phyloP scores from a whole-genome alignment of 2,797 vertebrate species.

The Pipistrellus nathusii region DNA sequence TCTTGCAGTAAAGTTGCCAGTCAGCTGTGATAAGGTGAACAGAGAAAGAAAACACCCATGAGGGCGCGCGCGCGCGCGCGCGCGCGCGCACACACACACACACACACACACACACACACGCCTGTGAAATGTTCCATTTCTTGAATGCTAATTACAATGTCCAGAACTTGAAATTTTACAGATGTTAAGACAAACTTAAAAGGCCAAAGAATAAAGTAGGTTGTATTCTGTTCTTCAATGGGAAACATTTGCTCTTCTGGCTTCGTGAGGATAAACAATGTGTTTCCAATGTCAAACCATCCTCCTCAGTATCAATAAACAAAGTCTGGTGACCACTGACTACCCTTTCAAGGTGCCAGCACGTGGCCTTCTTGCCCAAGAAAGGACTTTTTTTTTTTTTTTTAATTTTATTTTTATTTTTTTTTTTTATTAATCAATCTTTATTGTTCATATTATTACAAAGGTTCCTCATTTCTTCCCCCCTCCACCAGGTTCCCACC shows the following conservation, averaged over 20 bases:
- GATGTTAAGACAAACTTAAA: constrained; percentile 58
- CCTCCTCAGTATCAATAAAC: constrained; percentile 9
- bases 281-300: constrained; percentile 36
- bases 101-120: too few species aligned
- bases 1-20: neutral
- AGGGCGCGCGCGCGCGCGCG: neutral
- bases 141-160: constrained; percentile 50
- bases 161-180: constrained; percentile 66
- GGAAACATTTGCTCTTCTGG: constrained; percentile 64
- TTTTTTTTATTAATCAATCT: too few species aligned
- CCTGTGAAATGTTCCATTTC: constrained; percentile 47
- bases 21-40: neutral
- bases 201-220: constrained; percentile 64
- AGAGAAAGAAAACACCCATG: neutral
- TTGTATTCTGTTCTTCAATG: constrained; percentile 50
- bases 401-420: too few species aligned
- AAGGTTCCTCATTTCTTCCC: too few species aligned
- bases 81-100: neutral
- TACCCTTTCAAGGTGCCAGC: neutral
- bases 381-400: constrained; percentile 4
- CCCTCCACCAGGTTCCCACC: too few species aligned
- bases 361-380: neutral
- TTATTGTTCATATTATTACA: too few species aligned
- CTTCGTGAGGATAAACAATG: constrained; percentile 21
- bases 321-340: neutral